Conservation (phyloP, 2,113 vertebrate species). For the Gracilinanus agilis region DNA sequence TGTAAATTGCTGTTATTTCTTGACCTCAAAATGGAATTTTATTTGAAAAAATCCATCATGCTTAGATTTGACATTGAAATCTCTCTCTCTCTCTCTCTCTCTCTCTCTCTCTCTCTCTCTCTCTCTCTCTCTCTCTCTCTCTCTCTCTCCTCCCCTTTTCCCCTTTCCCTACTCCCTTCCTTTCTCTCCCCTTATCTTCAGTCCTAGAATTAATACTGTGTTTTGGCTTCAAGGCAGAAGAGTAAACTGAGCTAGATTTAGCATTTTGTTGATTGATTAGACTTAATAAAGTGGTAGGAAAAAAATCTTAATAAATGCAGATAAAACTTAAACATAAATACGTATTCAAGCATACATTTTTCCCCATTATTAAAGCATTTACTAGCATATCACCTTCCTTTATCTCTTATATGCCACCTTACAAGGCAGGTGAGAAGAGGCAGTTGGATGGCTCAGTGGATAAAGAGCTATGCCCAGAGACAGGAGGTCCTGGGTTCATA, state of each 20-base stretch:
- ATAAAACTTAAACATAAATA: neutral
- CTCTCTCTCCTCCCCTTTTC: no score
- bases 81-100: no score
- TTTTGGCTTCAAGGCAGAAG: no score
- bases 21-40: neutral
- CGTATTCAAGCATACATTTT: neutral
- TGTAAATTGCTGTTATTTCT: neutral
- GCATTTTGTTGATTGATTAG: neutral
- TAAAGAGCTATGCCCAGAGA: no score
- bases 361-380: neutral
- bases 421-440: neutral
- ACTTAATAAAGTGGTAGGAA: neutral
- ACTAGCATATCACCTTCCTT: neutral
- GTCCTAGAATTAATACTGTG: no score
- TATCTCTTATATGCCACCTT: neutral
- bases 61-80: neutral
- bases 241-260: neutral
- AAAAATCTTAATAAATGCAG: neutral
- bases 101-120: no score
- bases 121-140: no score
- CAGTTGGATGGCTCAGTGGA: no score
- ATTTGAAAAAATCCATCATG: neutral
- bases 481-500: no score
- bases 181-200: no score
- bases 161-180: neutral